Evolutionary conservation across 2,113 vertebrate species (phyloP), one percentile per base, ranked within the genome.

Genomic region (Pleuronectes platessa): DNA sequence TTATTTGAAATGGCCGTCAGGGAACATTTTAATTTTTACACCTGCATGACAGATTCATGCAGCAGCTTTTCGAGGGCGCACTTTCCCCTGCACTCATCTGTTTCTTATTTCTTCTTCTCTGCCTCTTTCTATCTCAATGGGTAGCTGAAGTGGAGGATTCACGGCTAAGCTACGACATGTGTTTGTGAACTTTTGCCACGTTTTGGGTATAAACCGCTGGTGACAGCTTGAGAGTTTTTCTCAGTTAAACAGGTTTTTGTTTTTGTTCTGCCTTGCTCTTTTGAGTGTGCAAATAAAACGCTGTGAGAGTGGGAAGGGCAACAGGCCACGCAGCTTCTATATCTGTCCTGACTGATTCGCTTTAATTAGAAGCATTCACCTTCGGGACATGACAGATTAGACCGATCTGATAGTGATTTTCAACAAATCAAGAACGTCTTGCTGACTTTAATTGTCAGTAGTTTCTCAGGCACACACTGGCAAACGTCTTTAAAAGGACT

Each of bases 151-250:
- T 5, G 31, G 31, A 31, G 6, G 31, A 31, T 31, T 31, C 31
- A 82, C 42, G 54, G 60, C 47, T 71, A 10, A 18, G 49, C 20
- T 61, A 65, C 76, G 72, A 74, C 61, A 62, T 47, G 56, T 17
- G 21, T 49, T 59, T 0, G 40, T 64, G 70, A 62, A 21, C 18
- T 20, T 66, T 54, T 64, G 45, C 14, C 23, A n/a, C 74, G 81
- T 77, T 89, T 88, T 67, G 40, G 64, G 47, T 76, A 56, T 70
- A 75, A 72, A 75, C 17, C 42, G 55, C 3, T 71, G 82, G 3
- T 86, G 84, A 90, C 83, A 90, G 82, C 67, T 76, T 23, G 42
- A 72, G 64, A n/a, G 47, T 27, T 58, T 27, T 58, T 61, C 18
- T 89, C 68, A 74, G 54, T 84, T 70, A 75, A 74, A 75, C 55